phyloP scores from a whole-genome alignment of 2,797 vertebrate genomes.

The Garrulus glandarius region DNA sequence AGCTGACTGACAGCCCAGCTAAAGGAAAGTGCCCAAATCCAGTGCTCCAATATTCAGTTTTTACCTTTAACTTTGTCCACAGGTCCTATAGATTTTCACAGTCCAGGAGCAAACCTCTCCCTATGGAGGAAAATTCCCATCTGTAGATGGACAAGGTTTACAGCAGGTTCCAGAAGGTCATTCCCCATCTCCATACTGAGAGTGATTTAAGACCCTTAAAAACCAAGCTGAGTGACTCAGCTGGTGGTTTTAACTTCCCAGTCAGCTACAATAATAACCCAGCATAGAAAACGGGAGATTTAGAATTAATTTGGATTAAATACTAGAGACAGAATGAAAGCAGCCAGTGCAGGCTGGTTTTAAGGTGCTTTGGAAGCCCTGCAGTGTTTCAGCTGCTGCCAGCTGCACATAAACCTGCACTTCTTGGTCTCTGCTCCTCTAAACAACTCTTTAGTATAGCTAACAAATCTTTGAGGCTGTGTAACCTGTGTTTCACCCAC shows the following conservation, averaged over 20 bases:
- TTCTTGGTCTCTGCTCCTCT: not conserved
- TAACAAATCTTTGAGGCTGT: not conserved
- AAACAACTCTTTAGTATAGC: slow-evolving; percentile 17
- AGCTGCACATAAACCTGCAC: not conserved
- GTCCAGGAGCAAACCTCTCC: not conserved
- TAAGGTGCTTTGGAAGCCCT: not conserved
- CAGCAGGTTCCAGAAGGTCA: not conserved
- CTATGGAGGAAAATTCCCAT: not conserved
- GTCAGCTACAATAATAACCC: not conserved
- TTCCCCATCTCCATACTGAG: not conserved
- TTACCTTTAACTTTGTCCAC: not conserved
- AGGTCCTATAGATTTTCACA: not conserved
- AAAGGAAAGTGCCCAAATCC: not conserved
- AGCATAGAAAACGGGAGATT: not conserved
- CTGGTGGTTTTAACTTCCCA: not conserved
- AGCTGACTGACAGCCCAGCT: not conserved
- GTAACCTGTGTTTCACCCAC: slow-evolving; percentile 42
- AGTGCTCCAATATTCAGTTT: not conserved
- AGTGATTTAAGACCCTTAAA: not conserved
- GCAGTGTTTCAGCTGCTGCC: not conserved
- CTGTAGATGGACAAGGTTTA: not conserved
- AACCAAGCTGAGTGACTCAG: not conserved
- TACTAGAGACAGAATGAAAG: not conserved
- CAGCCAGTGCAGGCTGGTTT: not conserved
- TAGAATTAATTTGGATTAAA: not conserved